These are phyloP conservation scores for Argyra leucocephala DNA, from an alignment of 2,888 invertebrate species.

Conservation along the genomic window DNA sequence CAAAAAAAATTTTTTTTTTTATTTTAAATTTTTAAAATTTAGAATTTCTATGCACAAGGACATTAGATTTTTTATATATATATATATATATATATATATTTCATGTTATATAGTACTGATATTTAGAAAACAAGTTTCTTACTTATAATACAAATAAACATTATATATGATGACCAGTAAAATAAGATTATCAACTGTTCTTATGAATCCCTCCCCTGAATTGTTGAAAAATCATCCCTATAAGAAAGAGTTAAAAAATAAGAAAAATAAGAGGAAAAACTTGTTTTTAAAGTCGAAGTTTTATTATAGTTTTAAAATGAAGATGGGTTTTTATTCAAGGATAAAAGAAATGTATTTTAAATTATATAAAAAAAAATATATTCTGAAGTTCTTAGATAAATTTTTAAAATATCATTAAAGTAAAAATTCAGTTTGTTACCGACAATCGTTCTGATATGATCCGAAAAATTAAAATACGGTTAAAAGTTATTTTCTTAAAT, in stretches of 20 bases:
- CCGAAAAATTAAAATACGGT: neutral
- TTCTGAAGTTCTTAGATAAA: too few species aligned
- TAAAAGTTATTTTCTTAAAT: neutral
- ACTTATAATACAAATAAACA: too few species aligned
- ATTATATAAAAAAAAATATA: too few species aligned
- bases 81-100: too few species aligned
- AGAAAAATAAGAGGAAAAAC: neutral
- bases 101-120: neutral
- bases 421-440: neutral
- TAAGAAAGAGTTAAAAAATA: neutral
- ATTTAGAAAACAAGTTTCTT: neutral
- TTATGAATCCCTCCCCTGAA: too few species aligned
- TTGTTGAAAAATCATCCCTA: too few species aligned
- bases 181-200: neutral
- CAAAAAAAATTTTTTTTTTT: neutral
- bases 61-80: neutral
- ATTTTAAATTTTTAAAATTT: neutral
- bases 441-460: conserved; percentile 4
- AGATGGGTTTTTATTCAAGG: too few species aligned
- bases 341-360: too few species aligned
- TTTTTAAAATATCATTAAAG: neutral
- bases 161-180: neutral
- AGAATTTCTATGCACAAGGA: neutral
- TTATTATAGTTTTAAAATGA: too few species aligned
- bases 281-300: too few species aligned